Evolutionary conservation across 1,140 invertebrate species (phyloP).

Genomic region (Aphidius ervi): DNA sequence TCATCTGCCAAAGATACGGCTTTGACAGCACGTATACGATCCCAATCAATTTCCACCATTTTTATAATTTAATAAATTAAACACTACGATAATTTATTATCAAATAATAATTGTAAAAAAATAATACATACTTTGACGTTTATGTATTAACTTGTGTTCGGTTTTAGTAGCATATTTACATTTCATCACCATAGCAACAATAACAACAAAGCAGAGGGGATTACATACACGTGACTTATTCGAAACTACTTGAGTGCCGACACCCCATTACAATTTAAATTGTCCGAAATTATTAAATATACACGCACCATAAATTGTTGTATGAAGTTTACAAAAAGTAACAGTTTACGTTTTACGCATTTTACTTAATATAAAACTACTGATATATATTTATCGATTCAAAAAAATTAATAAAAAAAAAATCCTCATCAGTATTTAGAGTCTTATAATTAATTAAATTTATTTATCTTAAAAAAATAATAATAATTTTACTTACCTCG

Average conservation of each 20-base stretch:
- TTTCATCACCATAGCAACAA: conserved; percentile 15
- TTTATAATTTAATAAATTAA: conserved; percentile 22
- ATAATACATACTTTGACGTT: conserved; percentile 13
- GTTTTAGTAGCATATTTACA: not conserved
- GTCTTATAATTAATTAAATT: too few relatives aligned
- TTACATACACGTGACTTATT: not conserved
- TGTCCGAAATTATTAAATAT: too few relatives aligned
- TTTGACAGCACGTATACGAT: conserved; percentile 55
- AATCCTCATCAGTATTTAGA: too few relatives aligned
- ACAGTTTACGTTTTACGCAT: too few relatives aligned
- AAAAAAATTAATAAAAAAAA: too few relatives aligned
- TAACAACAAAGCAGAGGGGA: conserved; percentile 7
- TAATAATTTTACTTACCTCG: too few relatives aligned
- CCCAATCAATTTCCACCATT: conserved; percentile 59
- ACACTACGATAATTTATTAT: conserved; percentile 13
- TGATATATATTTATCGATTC: too few relatives aligned
- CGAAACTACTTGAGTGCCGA: not conserved
- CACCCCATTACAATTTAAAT: too few relatives aligned
- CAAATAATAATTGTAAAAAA: not conserved
- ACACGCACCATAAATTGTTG: too few relatives aligned
- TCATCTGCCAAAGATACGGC: conserved; percentile 55
- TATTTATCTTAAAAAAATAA: too few relatives aligned
- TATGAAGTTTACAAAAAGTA: too few relatives aligned
- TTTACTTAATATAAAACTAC: too few relatives aligned
- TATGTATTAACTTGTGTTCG: conserved; percentile 14